These are phyloP conservation scores for Thamnophis elegans DNA, from an alignment of 2,797 vertebrate species.

Conservation along the genomic window DNA sequence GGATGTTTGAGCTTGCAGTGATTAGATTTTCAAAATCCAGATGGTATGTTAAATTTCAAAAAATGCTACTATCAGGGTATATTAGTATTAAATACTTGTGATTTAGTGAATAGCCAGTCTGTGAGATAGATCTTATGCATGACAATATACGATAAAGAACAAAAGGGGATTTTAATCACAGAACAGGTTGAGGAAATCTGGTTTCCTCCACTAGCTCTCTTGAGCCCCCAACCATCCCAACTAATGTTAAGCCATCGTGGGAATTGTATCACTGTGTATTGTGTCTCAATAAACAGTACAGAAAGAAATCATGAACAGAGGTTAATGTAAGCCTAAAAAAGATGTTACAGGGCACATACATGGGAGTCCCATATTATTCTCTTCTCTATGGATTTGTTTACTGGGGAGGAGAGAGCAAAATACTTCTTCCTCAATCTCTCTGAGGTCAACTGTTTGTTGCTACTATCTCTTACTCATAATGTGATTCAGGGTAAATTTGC, in stretches of 20 bases:
- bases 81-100: not conserved
- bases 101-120: not conserved
- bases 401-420: not conserved
- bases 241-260: not conserved
- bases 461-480: not conserved
- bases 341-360: not conserved
- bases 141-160: not conserved
- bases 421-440: not conserved
- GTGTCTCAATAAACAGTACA: not conserved
- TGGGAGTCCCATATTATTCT: not conserved
- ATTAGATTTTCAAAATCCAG: constrained; percentile 1
- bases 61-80: not conserved
- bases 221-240: not conserved
- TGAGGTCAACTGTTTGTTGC: not conserved
- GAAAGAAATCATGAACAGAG: not conserved
- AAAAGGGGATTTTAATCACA: not conserved
- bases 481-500: not conserved
- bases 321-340: not conserved
- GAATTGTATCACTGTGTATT: not conserved
- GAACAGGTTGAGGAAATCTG: not conserved
- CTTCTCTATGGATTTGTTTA: not conserved
- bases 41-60: not conserved
- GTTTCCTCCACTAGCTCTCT: not conserved
- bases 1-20: not conserved
- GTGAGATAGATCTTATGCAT: not conserved